Percentiles rank a stretch among this genome's conserved stretches.
Conservation (phyloP, 2,113 vertebrate genomes). For the Trogon melanurus region DNA sequence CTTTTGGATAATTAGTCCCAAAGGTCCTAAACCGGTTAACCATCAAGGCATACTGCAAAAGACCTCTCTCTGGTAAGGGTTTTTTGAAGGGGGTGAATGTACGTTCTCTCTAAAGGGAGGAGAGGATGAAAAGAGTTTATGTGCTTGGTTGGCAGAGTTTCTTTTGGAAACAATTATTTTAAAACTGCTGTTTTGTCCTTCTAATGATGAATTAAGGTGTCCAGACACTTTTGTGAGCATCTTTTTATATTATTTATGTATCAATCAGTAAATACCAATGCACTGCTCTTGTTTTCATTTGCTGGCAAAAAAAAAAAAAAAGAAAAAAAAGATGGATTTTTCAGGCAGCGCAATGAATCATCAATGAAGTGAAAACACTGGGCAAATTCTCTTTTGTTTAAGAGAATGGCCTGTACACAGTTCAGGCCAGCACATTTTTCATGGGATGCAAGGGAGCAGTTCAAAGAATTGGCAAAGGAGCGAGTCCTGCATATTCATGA, state of each 20-base stretch:
- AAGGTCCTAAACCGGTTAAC: constrained; percentile 17
- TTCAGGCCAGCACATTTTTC: constrained; percentile 61
- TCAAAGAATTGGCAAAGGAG: constrained; percentile 57
- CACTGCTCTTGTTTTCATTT: not conserved
- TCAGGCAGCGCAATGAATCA: constrained; percentile 49
- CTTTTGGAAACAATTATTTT: not conserved
- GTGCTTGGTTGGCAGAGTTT: not conserved
- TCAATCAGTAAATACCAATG: not conserved
- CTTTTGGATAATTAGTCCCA: not conserved
- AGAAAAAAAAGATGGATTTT: not conserved
- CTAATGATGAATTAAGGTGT: not conserved
- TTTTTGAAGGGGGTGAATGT: not conserved
- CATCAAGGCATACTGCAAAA: not conserved
- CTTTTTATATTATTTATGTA: not conserved
- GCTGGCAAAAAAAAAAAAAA: not conserved
- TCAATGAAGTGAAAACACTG: constrained; percentile 43
- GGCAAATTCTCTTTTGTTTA: constrained; percentile 61
- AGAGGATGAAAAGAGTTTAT: constrained; percentile 2
- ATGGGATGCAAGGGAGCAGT: constrained; percentile 59
- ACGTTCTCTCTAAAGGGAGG: not conserved
- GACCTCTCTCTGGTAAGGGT: not conserved
- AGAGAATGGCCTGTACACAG: constrained; percentile 39
- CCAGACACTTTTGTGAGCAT: not conserved
- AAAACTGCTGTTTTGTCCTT: not conserved
- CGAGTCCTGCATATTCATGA: constrained; percentile 63